Percentiles rank a stretch among this genome's conserved stretches.
Conservation (phyloP, 1,140 invertebrate species). For the Cryptotermes secundus region DNA sequence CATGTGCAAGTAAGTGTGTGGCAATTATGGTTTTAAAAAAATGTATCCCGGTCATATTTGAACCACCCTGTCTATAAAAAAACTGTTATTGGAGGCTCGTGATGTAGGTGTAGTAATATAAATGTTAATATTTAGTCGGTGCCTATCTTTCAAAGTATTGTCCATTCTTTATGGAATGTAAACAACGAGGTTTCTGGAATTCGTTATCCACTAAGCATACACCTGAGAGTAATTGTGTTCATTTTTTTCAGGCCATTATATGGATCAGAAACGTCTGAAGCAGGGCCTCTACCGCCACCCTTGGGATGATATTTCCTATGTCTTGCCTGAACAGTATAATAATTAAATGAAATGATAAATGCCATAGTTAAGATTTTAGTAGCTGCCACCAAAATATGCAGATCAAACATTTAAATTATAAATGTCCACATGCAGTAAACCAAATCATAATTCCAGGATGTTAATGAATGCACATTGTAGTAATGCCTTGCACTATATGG, state of each 20-base stretch:
- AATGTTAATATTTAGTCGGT: no score
- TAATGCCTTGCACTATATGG: not conserved
- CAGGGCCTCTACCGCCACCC: slow-evolving; percentile 99
- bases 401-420: not conserved
- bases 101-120: no score
- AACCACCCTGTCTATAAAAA: no score
- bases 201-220: no score
- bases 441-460: not conserved
- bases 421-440: not conserved
- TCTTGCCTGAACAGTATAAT: slow-evolving; percentile 79
- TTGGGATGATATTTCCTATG: slow-evolving; percentile 99
- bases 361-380: not conserved
- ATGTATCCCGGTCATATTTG: no score
- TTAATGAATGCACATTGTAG: not conserved
- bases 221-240: no score
- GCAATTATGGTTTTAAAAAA: no score
- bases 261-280: slow-evolving; percentile 98
- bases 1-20: no score
- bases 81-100: no score
- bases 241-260: slow-evolving; percentile 76
- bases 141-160: no score
- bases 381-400: not conserved
- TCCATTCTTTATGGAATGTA: no score
- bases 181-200: no score
- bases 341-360: not conserved